These are phyloP conservation scores for Lepetodrilus schrolli DNA, from an alignment of 2,888 invertebrate genomes.

Conservation along the genomic window DNA sequence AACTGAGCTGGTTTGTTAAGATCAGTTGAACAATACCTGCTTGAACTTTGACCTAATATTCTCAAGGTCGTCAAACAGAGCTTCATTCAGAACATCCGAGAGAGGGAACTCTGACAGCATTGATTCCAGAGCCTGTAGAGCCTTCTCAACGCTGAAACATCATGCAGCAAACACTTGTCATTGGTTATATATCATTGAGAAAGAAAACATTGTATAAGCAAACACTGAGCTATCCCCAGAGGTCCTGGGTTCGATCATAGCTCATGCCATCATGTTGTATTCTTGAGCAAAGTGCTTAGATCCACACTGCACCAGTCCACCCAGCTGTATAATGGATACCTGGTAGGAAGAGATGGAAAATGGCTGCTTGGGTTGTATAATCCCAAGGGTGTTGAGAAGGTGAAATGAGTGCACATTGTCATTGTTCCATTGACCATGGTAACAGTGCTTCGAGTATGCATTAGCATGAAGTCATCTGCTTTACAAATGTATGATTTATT, in stretches of 20 bases:
- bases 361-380: too few species aligned
- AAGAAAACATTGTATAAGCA: too few species aligned
- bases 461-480: too few species aligned
- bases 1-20: not conserved
- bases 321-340: too few species aligned
- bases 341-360: too few species aligned
- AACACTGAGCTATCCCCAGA: not conserved
- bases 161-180: not conserved
- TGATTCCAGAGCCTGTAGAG: constrained; percentile 41
- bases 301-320: too few species aligned
- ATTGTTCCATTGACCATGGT: too few species aligned
- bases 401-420: too few species aligned
- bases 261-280: not conserved
- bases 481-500: too few species aligned
- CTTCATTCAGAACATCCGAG: constrained; percentile 47
- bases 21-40: constrained; percentile 39
- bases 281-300: not conserved
- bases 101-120: constrained; percentile 42
- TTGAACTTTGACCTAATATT: constrained; percentile 55
- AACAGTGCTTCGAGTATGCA: too few species aligned
- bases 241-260: not conserved
- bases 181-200: not conserved
- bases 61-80: constrained; percentile 50
- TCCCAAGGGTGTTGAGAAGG: too few species aligned
- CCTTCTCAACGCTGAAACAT: constrained; percentile 42